phyloP scores from a whole-genome alignment of 1,140 invertebrate genomes.

The Drosophila oshimai region DNA sequence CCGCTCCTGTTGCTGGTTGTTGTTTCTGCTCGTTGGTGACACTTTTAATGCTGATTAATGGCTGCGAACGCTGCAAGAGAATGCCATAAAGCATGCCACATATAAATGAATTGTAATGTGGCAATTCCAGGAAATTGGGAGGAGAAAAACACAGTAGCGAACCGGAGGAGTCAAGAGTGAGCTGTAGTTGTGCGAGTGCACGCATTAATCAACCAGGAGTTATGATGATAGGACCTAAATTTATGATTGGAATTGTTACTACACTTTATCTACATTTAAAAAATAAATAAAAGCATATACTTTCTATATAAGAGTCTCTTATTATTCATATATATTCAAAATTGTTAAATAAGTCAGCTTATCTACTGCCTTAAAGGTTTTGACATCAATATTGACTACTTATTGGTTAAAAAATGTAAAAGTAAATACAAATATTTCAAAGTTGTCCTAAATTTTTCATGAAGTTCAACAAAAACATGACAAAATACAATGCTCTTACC shows the following conservation, averaged over 20 bases:
- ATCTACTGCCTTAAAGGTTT: too few relatives aligned
- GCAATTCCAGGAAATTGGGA: slow-evolving; percentile 3
- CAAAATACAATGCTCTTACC: too few relatives aligned
- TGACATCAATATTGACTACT: too few relatives aligned
- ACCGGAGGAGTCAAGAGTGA: neutral
- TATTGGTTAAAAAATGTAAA: too few relatives aligned
- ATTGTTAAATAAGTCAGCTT: too few relatives aligned
- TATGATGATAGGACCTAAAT: slow-evolving; percentile 40
- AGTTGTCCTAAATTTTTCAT: too few relatives aligned
- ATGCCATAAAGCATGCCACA: slow-evolving; percentile 64
- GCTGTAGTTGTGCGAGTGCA: slow-evolving; percentile 6
- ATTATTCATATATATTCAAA: too few relatives aligned
- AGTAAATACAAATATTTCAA: too few relatives aligned
- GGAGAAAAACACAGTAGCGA: neutral
- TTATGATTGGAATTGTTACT: slow-evolving; percentile 10
- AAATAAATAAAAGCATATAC: neutral
- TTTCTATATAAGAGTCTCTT: too few relatives aligned
- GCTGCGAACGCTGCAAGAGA: slow-evolving; percentile 33
- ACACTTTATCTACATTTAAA: too few relatives aligned
- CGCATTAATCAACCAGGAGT: slow-evolving; percentile 53
- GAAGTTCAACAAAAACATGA: too few relatives aligned
- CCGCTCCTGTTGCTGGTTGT: slow-evolving; percentile 3
- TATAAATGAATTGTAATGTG: slow-evolving; percentile 69
- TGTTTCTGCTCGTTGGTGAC: slow-evolving; percentile 50
- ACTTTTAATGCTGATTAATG: slow-evolving; percentile 73